Conservation (phyloP, 2,113 vertebrate genomes). For the Delphinus delphis region DNA sequence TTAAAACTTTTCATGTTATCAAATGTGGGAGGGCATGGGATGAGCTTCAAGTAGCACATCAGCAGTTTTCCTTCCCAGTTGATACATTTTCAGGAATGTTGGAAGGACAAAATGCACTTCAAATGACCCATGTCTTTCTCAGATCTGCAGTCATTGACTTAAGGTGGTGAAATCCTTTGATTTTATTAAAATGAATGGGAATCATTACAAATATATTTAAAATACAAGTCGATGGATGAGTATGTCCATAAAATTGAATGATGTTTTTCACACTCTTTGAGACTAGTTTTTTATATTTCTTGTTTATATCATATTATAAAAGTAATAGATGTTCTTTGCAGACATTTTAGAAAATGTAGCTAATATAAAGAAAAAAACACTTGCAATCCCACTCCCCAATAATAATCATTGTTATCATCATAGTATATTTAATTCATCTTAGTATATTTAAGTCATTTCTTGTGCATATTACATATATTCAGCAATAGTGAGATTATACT, state of each 20-base stretch:
- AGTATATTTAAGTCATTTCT: conserved; percentile 2
- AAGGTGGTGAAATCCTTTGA: not conserved
- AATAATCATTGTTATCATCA: not conserved
- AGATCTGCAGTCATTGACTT: not conserved
- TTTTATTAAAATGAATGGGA: conserved; percentile 51
- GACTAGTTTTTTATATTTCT: not conserved
- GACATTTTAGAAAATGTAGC: conserved; percentile 6
- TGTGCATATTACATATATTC: not conserved
- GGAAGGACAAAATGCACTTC: not conserved
- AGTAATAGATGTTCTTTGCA: not conserved
- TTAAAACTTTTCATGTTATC: conserved; percentile 36
- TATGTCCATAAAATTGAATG: not conserved
- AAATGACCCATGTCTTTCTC: conserved; percentile 1
- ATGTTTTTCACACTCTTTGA: not conserved
- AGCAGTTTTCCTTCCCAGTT: conserved; percentile 10
- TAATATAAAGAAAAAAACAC: not conserved
- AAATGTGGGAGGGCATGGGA: not conserved
- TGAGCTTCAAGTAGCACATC: not conserved
- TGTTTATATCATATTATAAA: not conserved
- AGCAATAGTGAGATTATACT: not conserved
- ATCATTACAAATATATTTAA: conserved; percentile 64
- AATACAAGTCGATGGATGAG: not conserved
- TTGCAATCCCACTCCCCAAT: not conserved
- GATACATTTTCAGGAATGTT: conserved; percentile 24
- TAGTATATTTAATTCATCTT: not conserved